Base-by-base conservation (phyloP, 2,888 invertebrate genomes). In the Sphaerophoria rueppellii region DNA sequence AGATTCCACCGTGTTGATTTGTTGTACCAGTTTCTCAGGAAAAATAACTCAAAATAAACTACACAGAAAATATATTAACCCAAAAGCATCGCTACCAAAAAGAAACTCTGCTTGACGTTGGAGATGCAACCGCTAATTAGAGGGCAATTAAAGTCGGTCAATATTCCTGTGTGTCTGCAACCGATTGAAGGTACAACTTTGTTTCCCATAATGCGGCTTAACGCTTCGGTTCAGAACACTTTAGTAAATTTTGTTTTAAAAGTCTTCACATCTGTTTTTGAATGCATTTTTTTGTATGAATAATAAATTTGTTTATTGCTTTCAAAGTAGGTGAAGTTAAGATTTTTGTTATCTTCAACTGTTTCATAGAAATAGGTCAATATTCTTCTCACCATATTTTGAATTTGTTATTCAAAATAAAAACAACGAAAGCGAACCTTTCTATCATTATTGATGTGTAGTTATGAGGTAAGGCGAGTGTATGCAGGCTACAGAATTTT, bases 91-190 rank as follows among this genome's bases (percentile, higher is more conserved):
- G 37, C 70, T 82, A 52, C 65, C 82, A 58, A 54, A 69, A 74
- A 55, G 65, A 63, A 24, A 65, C 71, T 35, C 70, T 54, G 78
- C 70, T 73, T 82, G 82, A 82, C 65, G 78, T 71, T 74, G 24
- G 2, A 24, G 24, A 24, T 24, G 65, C 52, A 74, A 80, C 80
- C 75, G 83, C 74, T 83, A 75, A 83, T 83, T 83, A 83, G 57
- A 80, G 69, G 55, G 80, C 83, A 83, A 83, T 83, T 80, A 82
- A 82, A 82, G 74, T 74, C 74, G 78, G 74, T 80, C 72, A 67
- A 37, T 48, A 74, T 74, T 24, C 24, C 43, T 6, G 34, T 54
- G 69, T 16, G 6, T 9, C 54, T n/a, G 16, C 43, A 50, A 57
- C 54, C 37, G 12, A 16, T 48, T 50, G 75, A 43, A 7, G 40